Evolutionary conservation across 2,113 vertebrate genomes (phyloP).

Genomic region (Nannobrachium achirus): DNA sequence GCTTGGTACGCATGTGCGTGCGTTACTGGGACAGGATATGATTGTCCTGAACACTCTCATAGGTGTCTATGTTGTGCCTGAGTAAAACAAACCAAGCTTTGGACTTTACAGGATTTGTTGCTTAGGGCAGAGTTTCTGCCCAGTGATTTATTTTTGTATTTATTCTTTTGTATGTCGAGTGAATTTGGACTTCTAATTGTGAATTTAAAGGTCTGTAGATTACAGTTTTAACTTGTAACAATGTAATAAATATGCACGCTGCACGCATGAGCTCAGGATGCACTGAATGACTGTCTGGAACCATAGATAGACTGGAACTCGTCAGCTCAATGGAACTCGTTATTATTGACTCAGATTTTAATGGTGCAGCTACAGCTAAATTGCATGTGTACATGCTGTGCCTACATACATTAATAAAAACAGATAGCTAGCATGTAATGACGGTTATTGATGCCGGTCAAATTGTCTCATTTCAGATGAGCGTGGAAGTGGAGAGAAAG

Average conservation of each 20-base stretch:
- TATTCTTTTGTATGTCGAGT: conserved; percentile 9
- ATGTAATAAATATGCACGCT: too few relatives aligned
- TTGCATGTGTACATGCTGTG: too few relatives aligned
- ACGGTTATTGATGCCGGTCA: conserved; percentile 7
- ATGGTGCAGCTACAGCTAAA: conserved; percentile 12
- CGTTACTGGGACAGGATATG: conserved; percentile 67
- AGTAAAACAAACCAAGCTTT: conserved; percentile 56
- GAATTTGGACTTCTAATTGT: conserved; percentile 3
- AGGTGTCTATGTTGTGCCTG: conserved; percentile 72
- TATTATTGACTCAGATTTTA: neutral
- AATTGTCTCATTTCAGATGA: conserved; percentile 68
- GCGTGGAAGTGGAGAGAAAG: conserved; percentile 82
- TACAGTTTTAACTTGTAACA: too few relatives aligned
- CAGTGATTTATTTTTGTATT: too few relatives aligned
- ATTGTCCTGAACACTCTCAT: conserved; percentile 53
- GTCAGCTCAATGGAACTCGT: too few relatives aligned
- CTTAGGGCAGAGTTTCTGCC: too few relatives aligned
- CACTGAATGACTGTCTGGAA: too few relatives aligned
- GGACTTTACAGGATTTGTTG: conserved; percentile 10
- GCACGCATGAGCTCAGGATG: too few relatives aligned
- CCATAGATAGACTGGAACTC: too few relatives aligned
- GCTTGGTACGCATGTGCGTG: conserved; percentile 55
- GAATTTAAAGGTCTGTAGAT: conserved; percentile 40
- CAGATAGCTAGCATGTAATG: neutral
- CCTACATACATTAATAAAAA: neutral